Base-by-base conservation (phyloP, 2,888 invertebrate species). In the Archips crataeganus region DNA sequence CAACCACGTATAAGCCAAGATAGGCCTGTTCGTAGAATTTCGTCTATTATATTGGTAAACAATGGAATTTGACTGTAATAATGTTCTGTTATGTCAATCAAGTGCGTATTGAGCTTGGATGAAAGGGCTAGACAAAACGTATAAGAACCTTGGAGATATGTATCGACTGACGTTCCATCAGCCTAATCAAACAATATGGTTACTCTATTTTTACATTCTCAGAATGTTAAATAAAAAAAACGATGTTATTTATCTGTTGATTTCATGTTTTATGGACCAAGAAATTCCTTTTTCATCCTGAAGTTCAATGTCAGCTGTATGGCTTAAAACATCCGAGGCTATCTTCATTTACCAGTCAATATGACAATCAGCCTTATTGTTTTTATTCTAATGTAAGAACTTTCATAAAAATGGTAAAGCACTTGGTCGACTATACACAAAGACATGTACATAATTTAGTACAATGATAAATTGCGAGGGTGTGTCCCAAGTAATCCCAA, bases 41-140 rank as follows among this genome's bases (percentile, higher is more conserved):
- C 39, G 32, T 68, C 34, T 42, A 60, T 69, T 69, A 64, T 59
- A 63, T 39, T 62, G 39, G 54, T 67, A 63, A 68, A 73, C 73
- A 69, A 69, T 51, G 59, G 51, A 69, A 73, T 39, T n/a, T 36
- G 49, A 73, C 51, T 13, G 42, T 51, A 66, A 71, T 32, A 64
- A 66, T 54, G 65, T 42, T 13, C 61, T 39, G 57, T 72, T 63
- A 62, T 10, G 67, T 57, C 62, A 47, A 68, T 73, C 63, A 63
- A 73, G 42, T 70, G 9, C 34, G 42, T 71, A 47, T 64, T 72
- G 54, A 51, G 34, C 5, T 47, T 67, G 54, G 36, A n/a, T 72
- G 36, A 67, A 62, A 72, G 67, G 54, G 67, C 45, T 67, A 42
- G 36, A 65, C 65, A 51, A 36, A 65, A 4, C 13, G 11, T 8